Percentiles rank a stretch among this genome's conserved stretches.
These are phyloP conservation scores for Lepidurus apus DNA, from an alignment of 1,140 invertebrate species.

Conservation along the genomic window DNA sequence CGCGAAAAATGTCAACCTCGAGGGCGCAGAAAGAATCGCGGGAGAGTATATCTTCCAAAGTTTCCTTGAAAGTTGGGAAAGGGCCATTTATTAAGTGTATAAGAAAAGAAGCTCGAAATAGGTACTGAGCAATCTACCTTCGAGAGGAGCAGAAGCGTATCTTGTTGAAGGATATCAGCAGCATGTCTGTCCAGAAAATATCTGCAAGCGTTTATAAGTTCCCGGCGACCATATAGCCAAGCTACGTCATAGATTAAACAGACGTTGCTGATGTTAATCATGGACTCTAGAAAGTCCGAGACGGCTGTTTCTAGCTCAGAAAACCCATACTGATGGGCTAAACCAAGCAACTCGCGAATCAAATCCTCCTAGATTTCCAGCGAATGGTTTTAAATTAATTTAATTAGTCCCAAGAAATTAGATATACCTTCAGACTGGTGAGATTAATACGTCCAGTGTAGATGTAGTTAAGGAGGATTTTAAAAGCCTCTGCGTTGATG, in stretches of 20 bases:
- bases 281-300: conserved; percentile 85
- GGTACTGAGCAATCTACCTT: conserved; percentile 51
- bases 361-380: conserved; percentile 62
- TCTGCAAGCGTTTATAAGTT: conserved; percentile 57
- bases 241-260: conserved; percentile 90
- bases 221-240: conserved; percentile 60
- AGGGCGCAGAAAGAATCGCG: conserved; percentile 92
- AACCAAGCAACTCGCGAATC: conserved; percentile 75
- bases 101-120: conserved; percentile 31
- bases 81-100: not conserved
- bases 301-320: conserved; percentile 82
- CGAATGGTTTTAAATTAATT: not conserved
- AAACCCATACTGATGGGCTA: conserved; percentile 94
- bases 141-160: conserved; percentile 77
- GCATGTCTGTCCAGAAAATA: conserved; percentile 85
- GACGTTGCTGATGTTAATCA: conserved; percentile 79
- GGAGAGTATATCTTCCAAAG: conserved; percentile 74
- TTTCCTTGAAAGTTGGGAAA: conserved; percentile 50
- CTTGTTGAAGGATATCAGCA: conserved; percentile 69
- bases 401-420: conserved; percentile 24
- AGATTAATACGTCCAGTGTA: conserved; percentile 88
- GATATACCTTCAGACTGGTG: conserved; percentile 60
- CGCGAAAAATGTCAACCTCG: conserved; percentile 91
- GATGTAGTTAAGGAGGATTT: conserved; percentile 85
- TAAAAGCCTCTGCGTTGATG: conserved; percentile 81